Evolutionary conservation across 2,113 vertebrate species (phyloP), one percentile per base, ranked within the genome.

Genomic region (Ailurus styani): DNA sequence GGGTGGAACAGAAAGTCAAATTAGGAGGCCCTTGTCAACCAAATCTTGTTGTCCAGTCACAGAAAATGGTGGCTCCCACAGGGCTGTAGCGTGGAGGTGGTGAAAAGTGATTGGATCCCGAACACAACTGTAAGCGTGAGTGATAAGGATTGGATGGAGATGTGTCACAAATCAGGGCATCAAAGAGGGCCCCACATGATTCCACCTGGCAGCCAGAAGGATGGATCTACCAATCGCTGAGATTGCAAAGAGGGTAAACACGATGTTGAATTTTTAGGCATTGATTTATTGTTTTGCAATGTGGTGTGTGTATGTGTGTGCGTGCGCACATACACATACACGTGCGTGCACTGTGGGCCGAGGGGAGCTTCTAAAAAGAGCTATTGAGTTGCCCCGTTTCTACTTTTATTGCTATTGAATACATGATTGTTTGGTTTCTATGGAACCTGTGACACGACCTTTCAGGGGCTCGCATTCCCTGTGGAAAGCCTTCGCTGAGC

Each of bases 311-410:
- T 57, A 20, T 10, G 9, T 52, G 31, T n/a, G 50, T 6, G 77
- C 3, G 17, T 6, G 54, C 8, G 7, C 9, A 7, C 25, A 0
- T 1, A 9, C 25, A 60, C 4, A 4, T 57, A 21, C 55, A 21
- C 55, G 3, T 42, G 52, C 27, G n/a, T 7, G 13, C 21, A 8
- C 14, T 45, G 23, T 45, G 25, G 7, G 42, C 13, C 6, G 42
- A 14, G 40, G 4, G 27, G 13, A 17, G 18, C 40, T 66, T 66
- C 42, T 47, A 23, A 31, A 64, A 34, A 85, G 82, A 64, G 6
- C 29, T 21, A 17, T 45, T 64, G 11, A 64, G 17, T 34, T 7
- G 37, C 10, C 40, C 37, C 10, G 3, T 42, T 42, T 40, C 37
- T 13, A 3, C 7, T 84, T 40, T 29, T 29, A 17, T 3, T 84